Evolutionary conservation across 2,888 invertebrate genomes (phyloP), one percentile per base, ranked within the genome.

Genomic region (Ophion costatus): DNA sequence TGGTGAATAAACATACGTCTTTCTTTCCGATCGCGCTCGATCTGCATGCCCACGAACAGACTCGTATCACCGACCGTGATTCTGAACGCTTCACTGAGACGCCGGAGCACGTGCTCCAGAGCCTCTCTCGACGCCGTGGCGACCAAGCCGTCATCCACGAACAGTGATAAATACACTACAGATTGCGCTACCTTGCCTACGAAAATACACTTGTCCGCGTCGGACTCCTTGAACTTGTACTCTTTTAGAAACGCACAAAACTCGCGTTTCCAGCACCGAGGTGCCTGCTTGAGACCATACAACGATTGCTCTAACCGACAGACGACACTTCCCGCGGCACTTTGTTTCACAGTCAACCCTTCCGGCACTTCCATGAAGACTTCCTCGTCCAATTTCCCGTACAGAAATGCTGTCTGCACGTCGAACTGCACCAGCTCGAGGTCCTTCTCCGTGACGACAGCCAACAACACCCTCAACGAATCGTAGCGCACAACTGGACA

Each of bases 221-320:
- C 22, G 7, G 63, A 11, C 14, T 63, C 63, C 22, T 11, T 51
- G 29, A 70, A 70, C 4, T 56, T 11, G 56, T 24, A 70, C 20
- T 20, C 24, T 22, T 22, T 24, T 20, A 70, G 29, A 17, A 70
- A 70, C 29, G 22, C 20, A 9, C 56, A 24, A 17, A 70, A 70
- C 17, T 70, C 17, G 29, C 11, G 24, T 10, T 70, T 70, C 70
- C 70, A 70, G n/a, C 70, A 70, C 4, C 70, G 45, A 7, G 70
- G 56, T 7, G 70, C 51, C 24, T 38, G 38, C 38, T 38, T 38
- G 7, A 38, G 9, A 38, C 38, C 38, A 9, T 38, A 38, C 9
- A 38, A 0, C 38, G 38, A 38, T 38, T 38, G 5, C 38, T 38
- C 9, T 38, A 38, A 9, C 38, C 6, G 38, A 9, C 38, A 38